These are phyloP conservation scores for Hemitrygon akajei DNA, from an alignment of 2,797 vertebrate genomes.

Conservation along the genomic window DNA sequence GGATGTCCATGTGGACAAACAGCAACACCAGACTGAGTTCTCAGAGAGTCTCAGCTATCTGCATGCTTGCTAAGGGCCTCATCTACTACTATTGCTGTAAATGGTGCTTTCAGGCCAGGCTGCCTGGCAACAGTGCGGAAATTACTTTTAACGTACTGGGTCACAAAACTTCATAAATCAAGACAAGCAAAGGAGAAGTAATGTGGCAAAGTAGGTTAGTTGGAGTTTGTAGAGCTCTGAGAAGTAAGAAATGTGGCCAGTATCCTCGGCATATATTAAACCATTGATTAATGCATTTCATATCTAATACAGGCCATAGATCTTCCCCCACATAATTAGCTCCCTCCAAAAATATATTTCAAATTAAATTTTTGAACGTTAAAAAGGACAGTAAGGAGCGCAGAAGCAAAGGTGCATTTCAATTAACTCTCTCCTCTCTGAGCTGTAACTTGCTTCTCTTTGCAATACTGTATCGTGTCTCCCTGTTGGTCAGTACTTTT, in stretches of 20 bases:
- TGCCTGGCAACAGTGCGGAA: background rate
- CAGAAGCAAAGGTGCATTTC: background rate
- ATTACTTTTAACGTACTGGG: background rate
- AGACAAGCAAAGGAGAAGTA: background rate
- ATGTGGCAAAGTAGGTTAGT: background rate
- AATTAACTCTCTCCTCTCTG: background rate
- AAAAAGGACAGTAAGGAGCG: constrained; percentile 1
- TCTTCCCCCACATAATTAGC: constrained; percentile 18
- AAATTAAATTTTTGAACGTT: constrained; percentile 15
- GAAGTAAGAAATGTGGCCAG: constrained; percentile 20
- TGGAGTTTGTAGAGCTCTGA: background rate
- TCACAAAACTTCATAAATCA: background rate
- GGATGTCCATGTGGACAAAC: background rate
- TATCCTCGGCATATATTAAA: background rate
- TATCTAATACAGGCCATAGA: background rate
- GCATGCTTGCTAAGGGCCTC: background rate
- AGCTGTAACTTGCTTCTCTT: background rate
- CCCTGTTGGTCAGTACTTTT: background rate
- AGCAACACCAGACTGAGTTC: background rate
- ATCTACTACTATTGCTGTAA: background rate
- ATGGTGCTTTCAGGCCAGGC: background rate
- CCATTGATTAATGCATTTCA: constrained; percentile 29
- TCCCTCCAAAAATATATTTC: constrained; percentile 25
- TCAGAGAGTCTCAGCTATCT: background rate
- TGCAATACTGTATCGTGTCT: background rate